Percentiles rank a stretch among this genome's conserved stretches.
Evolutionary conservation across 2,888 invertebrate species (phyloP).

Genomic region (Nomada fucata): DNA sequence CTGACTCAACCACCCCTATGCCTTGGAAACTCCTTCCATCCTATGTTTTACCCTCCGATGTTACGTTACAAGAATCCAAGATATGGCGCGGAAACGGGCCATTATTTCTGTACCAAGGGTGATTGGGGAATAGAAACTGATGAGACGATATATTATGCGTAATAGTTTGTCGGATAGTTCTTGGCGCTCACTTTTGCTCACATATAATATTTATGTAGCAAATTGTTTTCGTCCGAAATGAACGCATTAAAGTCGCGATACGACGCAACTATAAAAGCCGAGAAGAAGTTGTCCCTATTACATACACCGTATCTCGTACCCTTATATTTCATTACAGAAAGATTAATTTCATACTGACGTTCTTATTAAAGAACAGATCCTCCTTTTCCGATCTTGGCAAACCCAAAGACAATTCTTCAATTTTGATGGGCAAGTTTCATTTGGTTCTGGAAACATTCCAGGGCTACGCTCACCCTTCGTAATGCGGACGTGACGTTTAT

Average conservation of each 20-base stretch:
- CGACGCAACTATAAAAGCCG: too few species aligned
- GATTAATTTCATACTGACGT: too few species aligned
- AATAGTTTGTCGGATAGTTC: too few species aligned
- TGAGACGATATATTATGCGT: too few species aligned
- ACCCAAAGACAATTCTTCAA: conserved; percentile 21
- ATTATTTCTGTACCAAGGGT: not conserved
- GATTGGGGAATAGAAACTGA: not conserved
- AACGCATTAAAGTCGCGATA: too few species aligned
- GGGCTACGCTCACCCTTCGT: conserved; percentile 21
- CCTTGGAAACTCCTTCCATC: not conserved
- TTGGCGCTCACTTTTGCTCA: too few species aligned
- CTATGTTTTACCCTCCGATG: conserved; percentile 1
- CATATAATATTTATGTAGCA: too few species aligned
- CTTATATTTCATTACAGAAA: not conserved
- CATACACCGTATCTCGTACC: not conserved
- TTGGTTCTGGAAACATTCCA: conserved; percentile 48
- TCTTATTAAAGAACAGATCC: conserved; percentile 22
- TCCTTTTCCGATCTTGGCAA: conserved; percentile 18
- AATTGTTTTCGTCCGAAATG: too few species aligned
- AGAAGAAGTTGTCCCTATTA: not conserved
- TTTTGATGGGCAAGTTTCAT: conserved; percentile 40
- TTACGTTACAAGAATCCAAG: not conserved
- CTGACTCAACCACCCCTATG: not conserved
- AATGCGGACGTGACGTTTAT: conserved; percentile 51
- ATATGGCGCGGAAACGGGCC: conserved; percentile 17